Conservation (phyloP, 2,888 invertebrate genomes). For the Plebejus argus region DNA sequence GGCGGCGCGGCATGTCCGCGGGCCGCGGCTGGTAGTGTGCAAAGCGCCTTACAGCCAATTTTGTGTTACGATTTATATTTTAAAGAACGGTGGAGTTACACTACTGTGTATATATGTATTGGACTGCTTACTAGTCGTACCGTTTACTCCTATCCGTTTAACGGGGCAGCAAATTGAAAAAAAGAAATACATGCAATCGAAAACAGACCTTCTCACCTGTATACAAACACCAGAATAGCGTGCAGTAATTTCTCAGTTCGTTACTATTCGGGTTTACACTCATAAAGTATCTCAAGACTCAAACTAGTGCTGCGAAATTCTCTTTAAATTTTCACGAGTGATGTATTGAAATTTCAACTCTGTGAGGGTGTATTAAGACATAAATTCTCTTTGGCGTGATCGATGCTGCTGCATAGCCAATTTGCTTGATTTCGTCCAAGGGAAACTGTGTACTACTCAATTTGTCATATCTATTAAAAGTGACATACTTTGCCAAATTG, state of each 20-base stretch:
- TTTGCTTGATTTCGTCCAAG: conserved; percentile 64
- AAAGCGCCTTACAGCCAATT: too few relatives aligned
- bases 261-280: conserved; percentile 46
- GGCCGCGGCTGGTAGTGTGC: too few relatives aligned
- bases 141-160: conserved; percentile 40
- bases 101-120: not conserved
- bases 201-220: conserved; percentile 35
- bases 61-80: too few relatives aligned
- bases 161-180: conserved; percentile 53
- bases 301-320: conserved; percentile 57
- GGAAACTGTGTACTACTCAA: conserved; percentile 45
- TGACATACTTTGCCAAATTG: conserved; percentile 32
- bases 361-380: conserved; percentile 43
- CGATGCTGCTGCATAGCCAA: conserved; percentile 56
- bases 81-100: not conserved
- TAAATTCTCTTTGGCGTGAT: conserved; percentile 37
- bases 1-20: too few relatives aligned
- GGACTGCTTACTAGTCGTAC: conserved; percentile 35
- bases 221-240: conserved; percentile 35
- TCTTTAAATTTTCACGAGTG: conserved; percentile 50
- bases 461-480: conserved; percentile 44
- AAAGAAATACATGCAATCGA: conserved; percentile 41
- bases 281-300: conserved; percentile 63
- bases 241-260: conserved; percentile 37
- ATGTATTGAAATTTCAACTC: conserved; percentile 46